Base-by-base conservation (phyloP, 2,113 vertebrate species). In the Agelaius phoeniceus region DNA sequence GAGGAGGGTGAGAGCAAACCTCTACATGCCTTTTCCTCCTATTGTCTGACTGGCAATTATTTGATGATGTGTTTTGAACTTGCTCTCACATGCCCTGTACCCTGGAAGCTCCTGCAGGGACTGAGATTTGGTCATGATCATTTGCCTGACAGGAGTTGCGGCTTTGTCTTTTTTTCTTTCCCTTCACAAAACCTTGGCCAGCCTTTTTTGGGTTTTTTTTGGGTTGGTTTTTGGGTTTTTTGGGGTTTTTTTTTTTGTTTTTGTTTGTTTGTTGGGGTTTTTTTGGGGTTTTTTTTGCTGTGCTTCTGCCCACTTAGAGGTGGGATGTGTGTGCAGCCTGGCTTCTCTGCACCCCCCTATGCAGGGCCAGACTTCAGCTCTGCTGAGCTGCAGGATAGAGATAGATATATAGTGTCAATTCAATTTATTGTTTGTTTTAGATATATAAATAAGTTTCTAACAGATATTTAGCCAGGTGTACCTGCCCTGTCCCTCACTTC, bases 121-220 rank as follows among this genome's bases (percentile, higher is more conserved):
- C 44, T 3, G 6, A 21, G 55, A 54, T 73, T 79, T 1, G 0
- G 23, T 67, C 26, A 5, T 1, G 13, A 39, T 48, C 3, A 0
- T 35, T 24, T 33, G 37, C 35, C 35, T 84, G 31, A 55, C 0
- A 0, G 35, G 57, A 78, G 16, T 11, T 43, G 30, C 0, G 0
- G 8, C 33, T 55, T 4, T 8, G 3, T 54, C 35, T 11, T 28
- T 35, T 61, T 76, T 55, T 20, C 30, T 75, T 83, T 74, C 28
- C n/a, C 20, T 73, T 95, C 43, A 13, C 11, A 66, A 76, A 83
- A 39, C 20, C 67, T 44, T 58, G 55, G 24, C 28, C 28, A 48
- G 8, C 14, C 26, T 51, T 51, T 66, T 49, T 37, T 78, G 14
- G 6, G 19, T 5, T 8, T 19, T 19, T 54, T 17, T 52, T 27